phyloP scores from a whole-genome alignment of 2,113 vertebrate genomes.

The Lipophrys pholis region DNA sequence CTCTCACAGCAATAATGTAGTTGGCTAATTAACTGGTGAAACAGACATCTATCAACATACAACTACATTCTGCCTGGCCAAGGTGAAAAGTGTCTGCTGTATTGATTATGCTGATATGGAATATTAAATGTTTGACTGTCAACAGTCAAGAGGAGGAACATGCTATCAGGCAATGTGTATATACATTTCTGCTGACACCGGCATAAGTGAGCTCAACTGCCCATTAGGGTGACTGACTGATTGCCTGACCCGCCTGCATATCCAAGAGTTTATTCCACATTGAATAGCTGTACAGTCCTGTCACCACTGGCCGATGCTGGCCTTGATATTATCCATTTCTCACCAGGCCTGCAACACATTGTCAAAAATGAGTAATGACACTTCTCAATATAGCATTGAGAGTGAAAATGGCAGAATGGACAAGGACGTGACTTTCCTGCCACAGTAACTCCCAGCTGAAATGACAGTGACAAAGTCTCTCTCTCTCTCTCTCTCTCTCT shows the following conservation, averaged over 20 bases:
- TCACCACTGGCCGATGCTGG: constrained; percentile 26
- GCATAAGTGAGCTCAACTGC: neutral
- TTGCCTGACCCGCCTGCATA: constrained; percentile 1
- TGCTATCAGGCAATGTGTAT: neutral
- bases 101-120: constrained; percentile 1
- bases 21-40: constrained; percentile 24
- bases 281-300: constrained; percentile 26
- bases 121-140: neutral
- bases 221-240: constrained; percentile 14
- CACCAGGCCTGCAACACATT: constrained; percentile 58
- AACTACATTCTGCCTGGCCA: neutral
- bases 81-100: constrained; percentile 20
- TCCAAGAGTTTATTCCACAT: constrained; percentile 25
- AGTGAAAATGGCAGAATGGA: constrained; percentile 74
- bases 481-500: neutral
- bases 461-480: constrained; percentile 55
- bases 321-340: constrained; percentile 70
- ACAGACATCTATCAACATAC: neutral
- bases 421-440: constrained; percentile 76
- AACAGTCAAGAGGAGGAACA: neutral
- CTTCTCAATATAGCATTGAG: constrained; percentile 74
- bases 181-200: neutral
- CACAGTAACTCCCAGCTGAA: constrained; percentile 44
- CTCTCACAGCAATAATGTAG: constrained; percentile 14
- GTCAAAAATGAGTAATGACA: constrained; percentile 76